phyloP scores from a whole-genome alignment of 2,113 vertebrate genomes.

The Numida meleagris region DNA sequence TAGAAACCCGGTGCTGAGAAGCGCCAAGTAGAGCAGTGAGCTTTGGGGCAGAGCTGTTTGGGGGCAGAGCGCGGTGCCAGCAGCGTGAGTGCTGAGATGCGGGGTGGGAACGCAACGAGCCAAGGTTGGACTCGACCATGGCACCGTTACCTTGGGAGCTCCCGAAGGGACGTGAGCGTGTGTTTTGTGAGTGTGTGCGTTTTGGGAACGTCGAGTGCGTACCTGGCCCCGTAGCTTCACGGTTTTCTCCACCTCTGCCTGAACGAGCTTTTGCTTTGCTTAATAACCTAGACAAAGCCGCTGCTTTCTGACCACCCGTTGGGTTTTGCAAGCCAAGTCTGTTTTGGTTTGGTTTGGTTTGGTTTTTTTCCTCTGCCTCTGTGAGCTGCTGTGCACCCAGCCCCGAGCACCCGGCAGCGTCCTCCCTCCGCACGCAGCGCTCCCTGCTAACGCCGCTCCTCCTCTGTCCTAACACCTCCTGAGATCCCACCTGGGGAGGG shows the following conservation, averaged over 20 bases:
- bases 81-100: rapidly evolving
- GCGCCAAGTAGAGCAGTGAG: not conserved
- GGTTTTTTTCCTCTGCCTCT: not conserved
- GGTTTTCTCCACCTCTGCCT: not conserved
- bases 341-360: not conserved
- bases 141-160: rapidly evolving
- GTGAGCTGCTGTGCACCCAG: slow-evolving; percentile 9
- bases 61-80: not conserved
- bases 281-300: not conserved
- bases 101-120: not conserved
- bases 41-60: not conserved
- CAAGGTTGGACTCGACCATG: rapidly evolving
- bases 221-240: not conserved
- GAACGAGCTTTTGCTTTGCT: not conserved
- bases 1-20: not conserved
- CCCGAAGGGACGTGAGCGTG: not conserved
- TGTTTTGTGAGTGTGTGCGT: rapidly evolving
- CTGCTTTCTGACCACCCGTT: not conserved
- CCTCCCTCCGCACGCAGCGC: not conserved
- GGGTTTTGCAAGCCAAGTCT: not conserved
- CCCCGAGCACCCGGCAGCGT: not conserved
- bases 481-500: slow-evolving; percentile 26
- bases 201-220: rapidly evolving
- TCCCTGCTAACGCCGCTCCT: not conserved
- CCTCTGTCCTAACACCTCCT: not conserved